Conservation (phyloP, 2,888 invertebrate genomes). For the Muschampia plurimacula region DNA sequence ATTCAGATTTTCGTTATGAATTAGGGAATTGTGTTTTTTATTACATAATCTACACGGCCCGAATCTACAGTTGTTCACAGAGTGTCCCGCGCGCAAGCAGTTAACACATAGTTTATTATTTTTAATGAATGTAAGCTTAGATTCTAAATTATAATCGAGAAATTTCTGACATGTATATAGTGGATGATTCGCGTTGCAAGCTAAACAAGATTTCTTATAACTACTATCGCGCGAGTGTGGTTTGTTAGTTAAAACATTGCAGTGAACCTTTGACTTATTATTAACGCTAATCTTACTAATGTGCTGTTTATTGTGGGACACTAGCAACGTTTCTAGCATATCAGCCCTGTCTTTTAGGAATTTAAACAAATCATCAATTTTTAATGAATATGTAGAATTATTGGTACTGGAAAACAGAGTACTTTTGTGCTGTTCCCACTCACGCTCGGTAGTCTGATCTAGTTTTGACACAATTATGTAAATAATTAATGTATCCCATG, state of each 20-base stretch:
- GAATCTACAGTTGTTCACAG: slow-evolving; percentile 7
- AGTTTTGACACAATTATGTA: background rate
- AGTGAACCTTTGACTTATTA: slow-evolving; percentile 1
- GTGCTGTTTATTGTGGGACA: background rate
- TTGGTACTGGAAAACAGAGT: background rate
- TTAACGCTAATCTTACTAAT: background rate
- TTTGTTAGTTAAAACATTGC: slow-evolving; percentile 3
- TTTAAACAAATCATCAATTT: background rate
- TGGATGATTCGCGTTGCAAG: slow-evolving; percentile 17
- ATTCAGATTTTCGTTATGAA: slow-evolving; percentile 7
- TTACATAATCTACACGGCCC: slow-evolving; percentile 19
- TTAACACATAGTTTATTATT: slow-evolving; percentile 13
- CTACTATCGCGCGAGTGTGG: slow-evolving; percentile 9
- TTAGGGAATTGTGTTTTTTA: slow-evolving; percentile 15
- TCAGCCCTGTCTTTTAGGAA: slow-evolving; percentile 10
- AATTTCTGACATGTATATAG: slow-evolving; percentile 18
- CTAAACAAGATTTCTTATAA: slow-evolving; percentile 5
- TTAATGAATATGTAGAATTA: background rate
- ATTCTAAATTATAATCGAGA: slow-evolving; percentile 4
- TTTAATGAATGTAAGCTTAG: slow-evolving; percentile 9
- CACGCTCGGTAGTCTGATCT: background rate
- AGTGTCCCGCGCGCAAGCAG: slow-evolving; percentile 13
- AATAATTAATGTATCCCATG: slow-evolving; percentile 10
- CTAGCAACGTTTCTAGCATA: slow-evolving; percentile 11
- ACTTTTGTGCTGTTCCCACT: slow-evolving; percentile 11